Evolutionary conservation across 2,888 invertebrate species (phyloP), one percentile per base, ranked within the genome.

Genomic region (Diploptera punctata): DNA sequence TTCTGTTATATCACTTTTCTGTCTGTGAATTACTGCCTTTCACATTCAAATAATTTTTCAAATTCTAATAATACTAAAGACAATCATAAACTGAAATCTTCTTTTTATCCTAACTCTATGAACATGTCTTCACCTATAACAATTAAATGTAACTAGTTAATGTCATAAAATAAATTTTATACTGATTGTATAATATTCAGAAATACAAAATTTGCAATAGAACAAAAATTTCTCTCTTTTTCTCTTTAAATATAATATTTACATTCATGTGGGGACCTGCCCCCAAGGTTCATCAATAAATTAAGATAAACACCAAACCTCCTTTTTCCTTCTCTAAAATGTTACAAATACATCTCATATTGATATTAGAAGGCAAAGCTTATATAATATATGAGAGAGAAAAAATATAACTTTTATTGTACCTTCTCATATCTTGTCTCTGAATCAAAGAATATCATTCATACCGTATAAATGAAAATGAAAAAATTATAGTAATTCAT

Each of bases 1-100:
- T 72, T 68, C 72, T 26, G 44, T 33, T 60, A 54, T 71, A 68
- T 72, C 72, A 72, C 72, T 72, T 72, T 69, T 49, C 49, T 33
- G n/a, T n/a, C n/a, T n/a, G n/a, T n/a, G n/a, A n/a, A n/a, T n/a
- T n/a, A n/a, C n/a, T n/a, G n/a, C 33, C 33, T 7, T 33, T 33
- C 33, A n/a, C n/a, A n/a, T n/a, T n/a, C n/a, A n/a, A n/a, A n/a
- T n/a, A n/a, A n/a, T n/a, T n/a, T n/a, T n/a, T n/a, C n/a, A n/a
- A n/a, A n/a, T n/a, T n/a, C n/a, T n/a, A n/a, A n/a, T n/a, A n/a
- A n/a, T n/a, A n/a, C n/a, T n/a, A n/a, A n/a, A n/a, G 21, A 54
- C 31, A 57, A 57, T 57, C 10, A 1, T 65, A 47, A 65, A 65
- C 47, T 47, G n/a, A 65, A 65, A 44, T 16, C 44, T n/a, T n/a